Conservation (phyloP, 2,888 invertebrate genomes). For the Tetheella fluctuosa region DNA sequence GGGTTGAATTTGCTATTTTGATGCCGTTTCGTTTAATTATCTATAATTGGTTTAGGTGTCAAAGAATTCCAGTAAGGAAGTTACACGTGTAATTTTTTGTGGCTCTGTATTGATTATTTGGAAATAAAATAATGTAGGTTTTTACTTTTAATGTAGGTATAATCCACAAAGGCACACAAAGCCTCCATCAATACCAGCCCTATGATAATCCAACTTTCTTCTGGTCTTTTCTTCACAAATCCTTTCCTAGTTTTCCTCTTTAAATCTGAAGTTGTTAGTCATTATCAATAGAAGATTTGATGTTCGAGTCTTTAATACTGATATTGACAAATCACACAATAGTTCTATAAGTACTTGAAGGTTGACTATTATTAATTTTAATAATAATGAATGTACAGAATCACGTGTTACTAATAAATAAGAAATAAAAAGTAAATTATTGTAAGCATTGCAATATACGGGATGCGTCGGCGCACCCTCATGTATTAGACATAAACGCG, state of each 20-base stretch:
- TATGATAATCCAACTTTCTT: too few species aligned
- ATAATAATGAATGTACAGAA: neutral
- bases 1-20: conserved; percentile 11
- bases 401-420: neutral
- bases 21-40: conserved; percentile 8
- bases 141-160: too few species aligned
- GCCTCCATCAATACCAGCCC: too few species aligned
- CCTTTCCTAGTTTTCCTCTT: too few species aligned
- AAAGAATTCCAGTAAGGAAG: neutral
- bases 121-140: neutral
- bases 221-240: too few species aligned
- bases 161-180: neutral
- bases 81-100: conserved; percentile 2
- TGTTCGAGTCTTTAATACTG: too few species aligned
- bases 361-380: neutral
- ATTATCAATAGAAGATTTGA: too few species aligned
- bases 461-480: conserved; percentile 59
- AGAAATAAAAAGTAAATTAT: conserved; percentile 14
- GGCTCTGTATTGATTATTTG: neutral
- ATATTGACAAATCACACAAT: too few species aligned
- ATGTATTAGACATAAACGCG: conserved; percentile 77
- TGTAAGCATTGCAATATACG: conserved; percentile 14
- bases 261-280: too few species aligned
- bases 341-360: too few species aligned
- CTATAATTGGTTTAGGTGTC: conserved; percentile 8